phyloP scores from a whole-genome alignment of 2,888 invertebrate genomes.

The Cheilosia variabilis region DNA sequence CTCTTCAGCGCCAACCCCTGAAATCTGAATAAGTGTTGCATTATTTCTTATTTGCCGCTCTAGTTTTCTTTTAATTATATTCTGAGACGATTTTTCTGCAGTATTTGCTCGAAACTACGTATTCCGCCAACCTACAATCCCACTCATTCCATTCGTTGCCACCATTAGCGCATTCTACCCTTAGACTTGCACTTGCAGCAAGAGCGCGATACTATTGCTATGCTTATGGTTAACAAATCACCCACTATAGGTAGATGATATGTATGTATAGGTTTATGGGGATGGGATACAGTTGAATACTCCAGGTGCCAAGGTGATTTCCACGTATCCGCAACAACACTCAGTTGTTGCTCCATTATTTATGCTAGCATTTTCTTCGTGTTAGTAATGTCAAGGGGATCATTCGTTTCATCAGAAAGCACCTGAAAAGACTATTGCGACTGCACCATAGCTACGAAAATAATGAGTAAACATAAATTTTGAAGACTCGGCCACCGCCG shows the following conservation, averaged over 20 bases:
- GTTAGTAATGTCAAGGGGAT: slow-evolving; percentile 62
- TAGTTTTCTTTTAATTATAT: slow-evolving; percentile 68
- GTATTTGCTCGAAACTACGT: slow-evolving; percentile 40
- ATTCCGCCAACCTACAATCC: not conserved
- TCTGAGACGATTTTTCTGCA: slow-evolving; percentile 56
- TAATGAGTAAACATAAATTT: slow-evolving; percentile 52
- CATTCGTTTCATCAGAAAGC: slow-evolving; percentile 42
- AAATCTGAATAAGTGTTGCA: slow-evolving; percentile 30
- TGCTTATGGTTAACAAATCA: slow-evolving; percentile 37
- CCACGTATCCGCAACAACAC: slow-evolving; percentile 33
- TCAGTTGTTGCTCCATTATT: slow-evolving; percentile 67
- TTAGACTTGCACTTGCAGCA: slow-evolving; percentile 34
- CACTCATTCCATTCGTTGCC: not conserved
- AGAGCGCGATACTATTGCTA: slow-evolving; percentile 26
- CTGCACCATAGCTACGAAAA: slow-evolving; percentile 9
- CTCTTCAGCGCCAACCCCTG: slow-evolving; percentile 1
- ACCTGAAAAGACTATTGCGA: slow-evolving; percentile 14
- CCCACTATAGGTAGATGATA: slow-evolving; percentile 2
- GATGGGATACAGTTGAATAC: slow-evolving; percentile 9
- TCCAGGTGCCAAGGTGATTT: slow-evolving; percentile 65
- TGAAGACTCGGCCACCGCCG: not conserved
- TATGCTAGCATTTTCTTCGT: slow-evolving; percentile 45
- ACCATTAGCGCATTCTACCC: slow-evolving; percentile 23
- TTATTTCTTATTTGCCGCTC: slow-evolving; percentile 56
- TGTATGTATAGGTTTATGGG: not conserved